Percentiles rank a stretch among this genome's conserved stretches.
These are phyloP conservation scores for Kobus ellipsiprymnus DNA, from an alignment of 2,113 vertebrate genomes.

Conservation along the genomic window DNA sequence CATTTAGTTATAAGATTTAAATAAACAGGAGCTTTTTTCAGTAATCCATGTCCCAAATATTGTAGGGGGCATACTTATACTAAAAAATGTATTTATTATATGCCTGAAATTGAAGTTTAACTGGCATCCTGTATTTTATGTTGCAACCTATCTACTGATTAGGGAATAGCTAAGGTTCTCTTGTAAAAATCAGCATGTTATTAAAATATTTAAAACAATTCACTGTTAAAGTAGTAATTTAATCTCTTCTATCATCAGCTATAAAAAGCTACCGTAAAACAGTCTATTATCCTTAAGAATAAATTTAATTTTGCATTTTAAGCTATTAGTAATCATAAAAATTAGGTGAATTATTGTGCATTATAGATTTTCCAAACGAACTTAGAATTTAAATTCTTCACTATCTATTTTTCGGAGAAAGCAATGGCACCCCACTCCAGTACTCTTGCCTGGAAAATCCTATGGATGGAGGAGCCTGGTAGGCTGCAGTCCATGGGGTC, in stretches of 20 bases:
- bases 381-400: conserved; percentile 37
- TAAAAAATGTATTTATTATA: background rate
- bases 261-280: background rate
- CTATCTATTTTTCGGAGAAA: background rate
- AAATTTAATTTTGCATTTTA: conserved; percentile 37
- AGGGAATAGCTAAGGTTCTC: background rate
- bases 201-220: conserved; percentile 49
- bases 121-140: background rate
- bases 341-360: background rate
- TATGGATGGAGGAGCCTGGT: too few relatives aligned
- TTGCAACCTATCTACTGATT: background rate
- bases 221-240: background rate
- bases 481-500: too few relatives aligned
- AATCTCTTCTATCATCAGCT: conserved; percentile 9
- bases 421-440: too few relatives aligned
- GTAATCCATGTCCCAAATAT: background rate
- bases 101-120: conserved; percentile 21
- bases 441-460: too few relatives aligned
- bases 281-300: conserved; percentile 24
- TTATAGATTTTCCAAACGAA: conserved; percentile 1
- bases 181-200: conserved; percentile 24
- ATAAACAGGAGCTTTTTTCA: background rate
- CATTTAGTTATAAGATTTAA: background rate
- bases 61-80: background rate
- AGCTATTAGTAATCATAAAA: conserved; percentile 37